Evolutionary conservation across 2,888 invertebrate species (phyloP).

Genomic region (Apantesis nais): DNA sequence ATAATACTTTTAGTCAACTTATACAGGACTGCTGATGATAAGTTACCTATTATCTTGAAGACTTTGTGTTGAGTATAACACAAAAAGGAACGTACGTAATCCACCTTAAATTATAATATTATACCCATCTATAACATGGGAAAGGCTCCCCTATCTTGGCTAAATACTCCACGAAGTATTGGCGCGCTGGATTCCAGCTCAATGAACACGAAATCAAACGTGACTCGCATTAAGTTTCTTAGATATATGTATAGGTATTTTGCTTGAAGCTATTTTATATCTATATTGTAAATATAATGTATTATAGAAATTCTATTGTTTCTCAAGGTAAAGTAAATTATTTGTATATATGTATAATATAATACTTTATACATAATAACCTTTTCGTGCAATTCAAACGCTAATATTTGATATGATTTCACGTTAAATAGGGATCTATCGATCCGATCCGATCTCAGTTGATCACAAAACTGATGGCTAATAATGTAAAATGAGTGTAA

Average conservation of each 20-base stretch:
- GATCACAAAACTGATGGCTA: neutral
- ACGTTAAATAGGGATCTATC: too few species aligned
- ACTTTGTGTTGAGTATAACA: neutral
- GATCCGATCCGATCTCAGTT: neutral
- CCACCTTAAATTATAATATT: neutral
- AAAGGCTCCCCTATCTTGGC: neutral
- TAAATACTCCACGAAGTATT: conserved; percentile 28
- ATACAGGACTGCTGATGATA: too few species aligned
- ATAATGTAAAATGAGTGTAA: neutral
- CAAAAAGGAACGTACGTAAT: neutral
- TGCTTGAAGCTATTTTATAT: neutral
- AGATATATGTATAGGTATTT: conserved; percentile 15
- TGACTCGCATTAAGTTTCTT: conserved; percentile 34
- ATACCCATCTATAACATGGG: neutral
- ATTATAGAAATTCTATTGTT: neutral
- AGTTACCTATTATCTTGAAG: neutral
- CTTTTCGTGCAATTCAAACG: too few species aligned
- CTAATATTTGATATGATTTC: too few species aligned
- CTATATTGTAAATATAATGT: neutral
- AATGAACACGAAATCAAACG: conserved; percentile 43
- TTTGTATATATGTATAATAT: too few species aligned
- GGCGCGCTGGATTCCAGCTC: conserved; percentile 28
- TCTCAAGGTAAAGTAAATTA: neutral
- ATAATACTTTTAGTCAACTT: too few species aligned
- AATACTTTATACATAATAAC: too few species aligned